Evolutionary conservation across 2,113 vertebrate species (phyloP), one percentile per base, ranked within the genome.

Genomic region (Neodontobutis hainanensis): DNA sequence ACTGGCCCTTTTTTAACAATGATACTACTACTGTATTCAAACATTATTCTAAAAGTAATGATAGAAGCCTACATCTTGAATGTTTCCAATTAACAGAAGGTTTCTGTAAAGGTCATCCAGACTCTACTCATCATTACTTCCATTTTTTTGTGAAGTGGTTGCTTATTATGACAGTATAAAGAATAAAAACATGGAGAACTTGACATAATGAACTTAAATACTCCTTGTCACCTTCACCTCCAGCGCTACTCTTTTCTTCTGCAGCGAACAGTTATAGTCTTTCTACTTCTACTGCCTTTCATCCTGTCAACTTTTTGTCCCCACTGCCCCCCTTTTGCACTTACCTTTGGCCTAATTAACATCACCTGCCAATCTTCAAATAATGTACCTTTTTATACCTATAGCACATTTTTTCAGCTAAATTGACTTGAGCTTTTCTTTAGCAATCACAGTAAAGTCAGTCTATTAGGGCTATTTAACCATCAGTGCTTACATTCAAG

Each of bases 191-290:
- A 55, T 9, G 6, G 34, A 55, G 52, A 55, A n/a, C 52, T 38
- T 55, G 52, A 55, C 52, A 55, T 55, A 55, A 55, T 55, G 56
- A 58, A 58, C 56, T 34, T 55, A 36, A 55, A n/a, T 4, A 14
- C 52, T 55, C 12, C 52, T 36, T 38, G 52, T 55, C 34, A 55
- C 34, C 35, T 38, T 55, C 52, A 36, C 14, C 52, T 36, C 3
- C 7, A 4, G 34, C 52, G n/a, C 52, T 36, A 34, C 34, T 55
- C 52, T 55, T 36, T 55, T 55, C 14, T 55, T 55, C 32, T 38
- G 8, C 2, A n/a, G n/a, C 6, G 8, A 15, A 14, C 32, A 55
- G 52, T 15, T 8, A n/a, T 14, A 36, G 34, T 55, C n/a, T 55
- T 7, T 36, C 34, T 11, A 12, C 44, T 12, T 46, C 11, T 46